Percentiles rank a stretch among this genome's conserved stretches.
Evolutionary conservation across 2,888 invertebrate genomes (phyloP).

Genomic region (Linyphia triangularis): DNA sequence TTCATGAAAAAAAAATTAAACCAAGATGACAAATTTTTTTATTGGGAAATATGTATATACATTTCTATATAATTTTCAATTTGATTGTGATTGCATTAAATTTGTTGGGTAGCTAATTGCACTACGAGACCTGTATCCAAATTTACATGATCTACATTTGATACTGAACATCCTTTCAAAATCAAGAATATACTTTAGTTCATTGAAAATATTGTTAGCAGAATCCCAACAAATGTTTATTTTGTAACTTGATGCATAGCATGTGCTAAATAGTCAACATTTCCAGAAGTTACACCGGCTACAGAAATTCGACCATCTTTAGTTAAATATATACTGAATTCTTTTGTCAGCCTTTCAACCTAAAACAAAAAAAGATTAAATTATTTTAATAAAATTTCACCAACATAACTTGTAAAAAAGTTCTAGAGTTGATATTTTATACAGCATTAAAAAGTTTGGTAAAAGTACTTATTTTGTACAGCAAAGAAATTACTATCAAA

Average conservation of each 20-base stretch:
- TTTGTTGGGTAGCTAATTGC: constrained; percentile 11
- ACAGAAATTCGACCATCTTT: constrained; percentile 99
- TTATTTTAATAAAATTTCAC: too few relatives aligned
- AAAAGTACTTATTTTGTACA: neutral
- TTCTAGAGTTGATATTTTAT: neutral
- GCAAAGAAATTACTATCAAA: neutral
- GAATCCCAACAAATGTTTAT: constrained; percentile 77
- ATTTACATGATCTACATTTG: constrained; percentile 27
- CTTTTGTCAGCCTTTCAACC: constrained; percentile 92
- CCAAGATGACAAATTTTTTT: constrained; percentile 29
- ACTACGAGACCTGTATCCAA: constrained; percentile 17
- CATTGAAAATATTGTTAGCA: constrained; percentile 11
- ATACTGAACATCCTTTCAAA: constrained; percentile 12
- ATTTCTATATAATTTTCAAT: constrained; percentile 1
- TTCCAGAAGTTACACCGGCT: constrained; percentile 96
- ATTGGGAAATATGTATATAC: constrained; percentile 42
- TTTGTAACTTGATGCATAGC: constrained; percentile 96
- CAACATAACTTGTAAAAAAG: neutral
- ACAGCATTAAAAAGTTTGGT: neutral
- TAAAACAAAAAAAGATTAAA: constrained; percentile 81
- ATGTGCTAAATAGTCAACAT: constrained; percentile 95
- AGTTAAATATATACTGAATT: constrained; percentile 95
- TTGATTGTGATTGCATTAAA: neutral
- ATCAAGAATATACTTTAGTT: constrained; percentile 21
- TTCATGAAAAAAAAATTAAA: neutral